A percentile compares a stretch with the other conserved stretches of the same genome.
phyloP scores from a whole-genome alignment of 2,797 vertebrate species.

The Clarias platycephalus region DNA sequence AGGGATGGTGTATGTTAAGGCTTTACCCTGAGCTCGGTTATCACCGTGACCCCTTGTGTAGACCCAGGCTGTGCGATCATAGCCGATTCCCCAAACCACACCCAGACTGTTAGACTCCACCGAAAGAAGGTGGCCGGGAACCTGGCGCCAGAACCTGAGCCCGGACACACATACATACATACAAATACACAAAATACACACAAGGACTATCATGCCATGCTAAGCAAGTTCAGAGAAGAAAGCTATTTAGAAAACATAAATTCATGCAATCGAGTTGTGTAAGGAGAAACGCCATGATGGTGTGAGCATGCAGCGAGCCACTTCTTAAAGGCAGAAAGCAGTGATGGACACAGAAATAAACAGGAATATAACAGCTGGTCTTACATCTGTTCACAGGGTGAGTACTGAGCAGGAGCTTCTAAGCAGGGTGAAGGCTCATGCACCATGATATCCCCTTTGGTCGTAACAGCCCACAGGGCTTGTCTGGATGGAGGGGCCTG shows the following conservation, averaged over 20 bases:
- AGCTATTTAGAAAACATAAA: background rate
- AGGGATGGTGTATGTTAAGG: constrained; percentile 22
- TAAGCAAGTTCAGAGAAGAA: constrained; percentile 21
- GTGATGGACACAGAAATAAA: background rate
- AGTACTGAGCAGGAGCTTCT: constrained; percentile 74
- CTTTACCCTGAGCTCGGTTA: constrained; percentile 82
- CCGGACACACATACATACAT: constrained; percentile 54
- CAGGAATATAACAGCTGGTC: constrained; percentile 48
- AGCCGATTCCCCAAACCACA: constrained; percentile 92
- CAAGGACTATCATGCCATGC: constrained; percentile 44
- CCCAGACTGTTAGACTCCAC: constrained; percentile 88
- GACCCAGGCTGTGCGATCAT: constrained; percentile 91
- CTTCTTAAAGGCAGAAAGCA: background rate
- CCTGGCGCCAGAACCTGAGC: constrained; percentile 94
- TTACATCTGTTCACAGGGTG: constrained; percentile 91
- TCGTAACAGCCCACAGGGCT: constrained; percentile 92
- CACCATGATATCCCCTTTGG: constrained; percentile 93
- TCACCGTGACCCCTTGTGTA: constrained; percentile 81
- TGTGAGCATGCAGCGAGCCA: constrained; percentile 23
- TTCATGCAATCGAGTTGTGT: constrained; percentile 6
- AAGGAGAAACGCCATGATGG: background rate
- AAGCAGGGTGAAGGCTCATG: constrained; percentile 85
- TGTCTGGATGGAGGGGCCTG: constrained; percentile 81
- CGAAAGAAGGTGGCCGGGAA: constrained; percentile 88
- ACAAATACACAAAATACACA: constrained; percentile 39